phyloP scores from a whole-genome alignment of 2,797 vertebrate genomes.

The Urosaurus nigricauda region DNA sequence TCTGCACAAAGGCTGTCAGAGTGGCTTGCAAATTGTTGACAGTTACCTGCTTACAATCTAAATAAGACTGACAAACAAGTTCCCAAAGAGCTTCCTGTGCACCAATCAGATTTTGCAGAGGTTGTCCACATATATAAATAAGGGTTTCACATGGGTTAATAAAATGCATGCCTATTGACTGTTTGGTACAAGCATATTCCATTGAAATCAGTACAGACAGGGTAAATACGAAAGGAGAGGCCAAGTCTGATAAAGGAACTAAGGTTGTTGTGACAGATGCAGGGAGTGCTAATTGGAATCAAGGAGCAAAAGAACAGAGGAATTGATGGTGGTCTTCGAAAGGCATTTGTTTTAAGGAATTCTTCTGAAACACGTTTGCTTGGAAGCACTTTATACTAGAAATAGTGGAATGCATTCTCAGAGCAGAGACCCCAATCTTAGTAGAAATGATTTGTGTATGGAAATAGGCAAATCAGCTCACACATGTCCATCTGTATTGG shows the following conservation, averaged over 20 bases:
- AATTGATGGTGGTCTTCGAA: slow-evolving; percentile 2
- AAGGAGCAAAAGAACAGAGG: slow-evolving; percentile 28
- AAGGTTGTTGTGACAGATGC: slow-evolving; percentile 22
- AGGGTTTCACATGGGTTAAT: neutral
- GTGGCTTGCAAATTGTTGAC: too few relatives aligned
- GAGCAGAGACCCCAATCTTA: neutral
- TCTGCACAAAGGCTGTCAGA: too few relatives aligned
- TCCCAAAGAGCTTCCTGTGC: neutral
- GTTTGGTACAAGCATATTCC: slow-evolving; percentile 11
- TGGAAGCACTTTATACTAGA: neutral
- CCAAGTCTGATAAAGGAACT: slow-evolving; percentile 1
- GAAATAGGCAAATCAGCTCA: neutral
- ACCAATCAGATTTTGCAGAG: slow-evolving; percentile 3
- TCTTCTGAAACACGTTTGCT: slow-evolving; percentile 9
- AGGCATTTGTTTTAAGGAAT: neutral
- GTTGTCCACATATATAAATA: neutral
- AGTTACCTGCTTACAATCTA: too few relatives aligned
- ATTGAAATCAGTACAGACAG: slow-evolving; percentile 2
- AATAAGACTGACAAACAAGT: too few relatives aligned
- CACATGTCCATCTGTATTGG: neutral
- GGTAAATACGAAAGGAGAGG: slow-evolving; percentile 15
- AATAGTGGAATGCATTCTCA: neutral
- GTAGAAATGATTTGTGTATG: neutral
- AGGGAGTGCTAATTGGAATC: slow-evolving; percentile 25
- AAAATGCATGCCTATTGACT: neutral